Conservation (phyloP, 2,888 invertebrate species). For the Corythucha ciliata region DNA sequence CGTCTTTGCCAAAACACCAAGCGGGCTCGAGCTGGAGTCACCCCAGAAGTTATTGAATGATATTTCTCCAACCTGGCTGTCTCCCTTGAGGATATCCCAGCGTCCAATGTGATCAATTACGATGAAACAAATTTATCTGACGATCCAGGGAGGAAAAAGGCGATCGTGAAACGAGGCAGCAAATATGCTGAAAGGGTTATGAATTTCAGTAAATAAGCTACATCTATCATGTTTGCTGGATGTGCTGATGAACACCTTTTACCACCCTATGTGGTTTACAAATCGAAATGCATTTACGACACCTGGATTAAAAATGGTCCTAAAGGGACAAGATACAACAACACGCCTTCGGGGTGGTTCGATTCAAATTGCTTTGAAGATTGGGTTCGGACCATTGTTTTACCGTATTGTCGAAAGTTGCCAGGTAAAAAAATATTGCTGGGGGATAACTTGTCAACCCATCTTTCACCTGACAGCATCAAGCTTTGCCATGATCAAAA, state of each 20-base stretch:
- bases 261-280: constrained; percentile 42
- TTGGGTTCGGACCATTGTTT: constrained; percentile 35
- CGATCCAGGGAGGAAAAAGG: constrained; percentile 38
- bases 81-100: constrained; percentile 30
- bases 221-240: constrained; percentile 40
- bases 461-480: constrained; percentile 22
- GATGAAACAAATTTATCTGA: constrained; percentile 39
- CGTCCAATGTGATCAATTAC: constrained; percentile 38
- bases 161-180: too few species aligned
- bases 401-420: constrained; percentile 31
- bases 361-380: constrained; percentile 39
- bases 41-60: too few species aligned
- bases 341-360: constrained; percentile 41
- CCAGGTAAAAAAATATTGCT: constrained; percentile 24
- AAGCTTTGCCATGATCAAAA: constrained; percentile 27
- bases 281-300: constrained; percentile 40
- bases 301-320: constrained; percentile 42
- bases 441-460: constrained; percentile 28
- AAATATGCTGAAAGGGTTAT: constrained; percentile 39
- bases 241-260: constrained; percentile 39
- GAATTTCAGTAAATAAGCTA: constrained; percentile 36
- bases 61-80: too few species aligned
- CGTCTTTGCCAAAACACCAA: too few species aligned
- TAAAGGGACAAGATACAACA: constrained; percentile 39
- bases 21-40: too few species aligned